A percentile compares a stretch with the other conserved stretches of the same genome.
phyloP scores from a whole-genome alignment of 2,888 invertebrate species.

The Osedax frankpressi region DNA sequence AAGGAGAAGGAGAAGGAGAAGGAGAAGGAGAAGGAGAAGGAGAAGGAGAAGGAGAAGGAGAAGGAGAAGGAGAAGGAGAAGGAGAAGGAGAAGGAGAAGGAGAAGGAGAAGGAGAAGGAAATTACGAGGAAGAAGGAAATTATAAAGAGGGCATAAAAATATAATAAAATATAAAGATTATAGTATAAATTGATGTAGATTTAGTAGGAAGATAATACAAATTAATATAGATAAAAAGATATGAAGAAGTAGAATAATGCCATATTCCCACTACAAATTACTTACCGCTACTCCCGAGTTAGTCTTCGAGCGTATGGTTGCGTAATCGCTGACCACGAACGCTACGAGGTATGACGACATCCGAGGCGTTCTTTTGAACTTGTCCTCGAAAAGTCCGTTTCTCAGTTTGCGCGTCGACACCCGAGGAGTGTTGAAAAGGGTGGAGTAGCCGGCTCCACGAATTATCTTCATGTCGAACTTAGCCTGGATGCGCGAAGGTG shows the following conservation, averaged over 20 bases:
- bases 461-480: neutral
- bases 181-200: too few species aligned
- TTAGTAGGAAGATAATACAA: too few species aligned
- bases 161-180: too few species aligned
- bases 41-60: constrained; percentile 10
- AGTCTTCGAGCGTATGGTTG: constrained; percentile 54
- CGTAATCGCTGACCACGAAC: constrained; percentile 71
- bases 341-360: constrained; percentile 83
- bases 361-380: constrained; percentile 43
- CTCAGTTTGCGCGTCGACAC: neutral
- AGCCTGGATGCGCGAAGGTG: neutral
- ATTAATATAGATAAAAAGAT: too few species aligned
- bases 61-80: constrained; percentile 7
- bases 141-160: too few species aligned
- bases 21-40: neutral
- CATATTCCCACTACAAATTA: too few species aligned
- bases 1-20: constrained; percentile 8
- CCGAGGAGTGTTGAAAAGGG: neutral
- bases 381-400: constrained; percentile 10
- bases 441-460: neutral
- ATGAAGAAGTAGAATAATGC: too few species aligned
- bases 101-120: constrained; percentile 6
- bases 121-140: neutral
- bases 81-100: constrained; percentile 5
- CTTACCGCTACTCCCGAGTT: constrained; percentile 58